phyloP scores from a whole-genome alignment of 2,113 vertebrate genomes.

The Amblyopsis rosae region DNA sequence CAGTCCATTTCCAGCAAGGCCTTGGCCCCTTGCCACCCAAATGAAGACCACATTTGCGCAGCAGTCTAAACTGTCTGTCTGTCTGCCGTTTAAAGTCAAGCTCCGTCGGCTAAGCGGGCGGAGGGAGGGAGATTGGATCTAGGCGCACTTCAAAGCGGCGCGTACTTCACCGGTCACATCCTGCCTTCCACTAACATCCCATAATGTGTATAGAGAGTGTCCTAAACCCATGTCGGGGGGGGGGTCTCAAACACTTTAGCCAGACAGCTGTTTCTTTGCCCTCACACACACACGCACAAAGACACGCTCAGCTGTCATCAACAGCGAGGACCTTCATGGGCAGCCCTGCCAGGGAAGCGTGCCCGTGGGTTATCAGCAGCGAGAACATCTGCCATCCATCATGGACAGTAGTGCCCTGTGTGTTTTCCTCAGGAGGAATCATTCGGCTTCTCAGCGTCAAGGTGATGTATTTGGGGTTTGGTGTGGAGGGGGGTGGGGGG shows the following conservation, averaged over 20 bases:
- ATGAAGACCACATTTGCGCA: slow-evolving; percentile 74
- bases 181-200: slow-evolving; percentile 69
- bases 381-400: slow-evolving; percentile 48
- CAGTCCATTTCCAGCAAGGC: slow-evolving; percentile 72
- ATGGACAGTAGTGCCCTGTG: slow-evolving; percentile 17
- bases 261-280: slow-evolving; percentile 42
- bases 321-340: slow-evolving; percentile 22
- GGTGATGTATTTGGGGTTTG: slow-evolving; percentile 21
- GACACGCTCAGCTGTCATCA: slow-evolving; percentile 44
- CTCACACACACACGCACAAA: not conserved
- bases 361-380: slow-evolving; percentile 42
- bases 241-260: slow-evolving; percentile 33
- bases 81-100: slow-evolving; percentile 63
- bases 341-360: slow-evolving; percentile 29
- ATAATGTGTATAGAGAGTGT: slow-evolving; percentile 36
- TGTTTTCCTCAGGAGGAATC: slow-evolving; percentile 30
- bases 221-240: slow-evolving; percentile 35
- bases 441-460: slow-evolving; percentile 9
- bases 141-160: slow-evolving; percentile 63
- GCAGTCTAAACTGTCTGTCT: slow-evolving; percentile 65
- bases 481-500: not conserved
- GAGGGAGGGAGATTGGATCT: slow-evolving; percentile 59
- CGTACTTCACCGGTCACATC: slow-evolving; percentile 64
- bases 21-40: slow-evolving; percentile 72
- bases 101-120: slow-evolving; percentile 46